phyloP scores from a whole-genome alignment of 1,140 invertebrate species.

The Drosophila aff. region DNA sequence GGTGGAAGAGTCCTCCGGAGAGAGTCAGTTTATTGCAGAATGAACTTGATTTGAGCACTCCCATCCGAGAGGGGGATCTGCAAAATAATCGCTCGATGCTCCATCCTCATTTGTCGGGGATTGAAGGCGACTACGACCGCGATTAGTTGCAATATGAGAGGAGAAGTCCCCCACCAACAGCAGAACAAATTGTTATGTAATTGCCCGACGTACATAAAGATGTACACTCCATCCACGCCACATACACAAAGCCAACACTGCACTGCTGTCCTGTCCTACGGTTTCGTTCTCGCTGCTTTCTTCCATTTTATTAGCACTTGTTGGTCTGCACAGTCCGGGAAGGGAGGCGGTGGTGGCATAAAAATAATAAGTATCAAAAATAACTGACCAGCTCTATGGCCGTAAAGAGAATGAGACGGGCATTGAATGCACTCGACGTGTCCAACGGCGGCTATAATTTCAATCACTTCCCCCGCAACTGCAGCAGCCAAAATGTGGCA shows the following conservation, averaged over 20 bases:
- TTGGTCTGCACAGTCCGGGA: conserved; percentile 17
- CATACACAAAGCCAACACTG: conserved; percentile 16
- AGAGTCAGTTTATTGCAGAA: conserved; percentile 14
- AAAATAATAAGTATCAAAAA: conserved; percentile 73
- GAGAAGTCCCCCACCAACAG: conserved; percentile 5
- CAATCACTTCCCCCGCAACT: conserved; percentile 63
- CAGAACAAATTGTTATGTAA: conserved; percentile 59
- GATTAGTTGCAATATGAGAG: conserved; percentile 40
- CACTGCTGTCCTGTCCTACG: conserved; percentile 1
- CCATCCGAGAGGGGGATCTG: conserved; percentile 1
- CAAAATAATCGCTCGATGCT: conserved; percentile 27
- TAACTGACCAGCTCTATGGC: conserved; percentile 64
- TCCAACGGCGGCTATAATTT: conserved; percentile 62
- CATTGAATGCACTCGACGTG: conserved; percentile 67
- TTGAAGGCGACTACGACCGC: conserved; percentile 20
- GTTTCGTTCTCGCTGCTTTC: conserved; percentile 12
- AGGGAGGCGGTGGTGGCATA: conserved; percentile 15
- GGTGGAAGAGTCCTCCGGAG: background rate
- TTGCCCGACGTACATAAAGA: conserved; percentile 41
- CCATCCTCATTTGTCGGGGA: conserved; percentile 29
- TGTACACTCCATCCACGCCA: conserved; percentile 16
- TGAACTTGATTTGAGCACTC: conserved; percentile 26
- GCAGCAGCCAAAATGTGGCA: conserved; percentile 62
- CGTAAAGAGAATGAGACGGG: conserved; percentile 35
- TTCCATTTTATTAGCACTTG: conserved; percentile 62